Conservation (phyloP, 2,113 vertebrate genomes). For the Brachionichthys hirsutus region DNA sequence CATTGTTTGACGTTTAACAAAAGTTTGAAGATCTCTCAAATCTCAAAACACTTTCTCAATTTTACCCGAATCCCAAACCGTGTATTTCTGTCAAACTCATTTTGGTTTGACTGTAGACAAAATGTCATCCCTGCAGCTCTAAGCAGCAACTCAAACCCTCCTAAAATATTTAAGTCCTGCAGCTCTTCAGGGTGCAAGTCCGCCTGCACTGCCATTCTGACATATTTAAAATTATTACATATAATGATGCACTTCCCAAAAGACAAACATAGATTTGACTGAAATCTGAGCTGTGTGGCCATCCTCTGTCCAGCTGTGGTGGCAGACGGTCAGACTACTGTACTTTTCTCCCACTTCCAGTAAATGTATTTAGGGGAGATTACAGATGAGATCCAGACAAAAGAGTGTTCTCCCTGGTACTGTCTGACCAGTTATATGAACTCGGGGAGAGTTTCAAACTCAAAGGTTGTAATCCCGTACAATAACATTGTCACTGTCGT, state of each 20-base stretch:
- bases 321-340: slow-evolving; percentile 64
- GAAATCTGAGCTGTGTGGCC: slow-evolving; percentile 69
- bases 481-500: slow-evolving; percentile 22
- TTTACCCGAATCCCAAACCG: too few relatives aligned
- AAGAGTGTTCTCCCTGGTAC: slow-evolving; percentile 50
- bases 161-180: slow-evolving; percentile 55
- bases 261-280: slow-evolving; percentile 74
- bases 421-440: slow-evolving; percentile 51
- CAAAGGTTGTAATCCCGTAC: slow-evolving; percentile 29
- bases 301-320: slow-evolving; percentile 61
- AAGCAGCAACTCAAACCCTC: slow-evolving; percentile 13
- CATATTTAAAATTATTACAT: slow-evolving; percentile 67
- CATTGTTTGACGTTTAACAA: too few relatives aligned
- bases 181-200: slow-evolving; percentile 24
- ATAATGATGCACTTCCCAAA: slow-evolving; percentile 73
- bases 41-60: too few relatives aligned
- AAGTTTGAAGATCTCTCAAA: too few relatives aligned
- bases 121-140: slow-evolving; percentile 47
- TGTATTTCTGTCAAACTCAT: slow-evolving; percentile 54
- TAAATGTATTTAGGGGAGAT: slow-evolving; percentile 74
- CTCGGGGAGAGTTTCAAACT: slow-evolving; percentile 19
- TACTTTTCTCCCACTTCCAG: slow-evolving; percentile 70
- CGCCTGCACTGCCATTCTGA: slow-evolving; percentile 41
- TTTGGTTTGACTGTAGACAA: slow-evolving; percentile 29
- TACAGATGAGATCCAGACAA: slow-evolving; percentile 65